These are phyloP conservation scores for Salvelinus namaycush DNA, from an alignment of 2,113 vertebrate genomes.

Conservation along the genomic window DNA sequence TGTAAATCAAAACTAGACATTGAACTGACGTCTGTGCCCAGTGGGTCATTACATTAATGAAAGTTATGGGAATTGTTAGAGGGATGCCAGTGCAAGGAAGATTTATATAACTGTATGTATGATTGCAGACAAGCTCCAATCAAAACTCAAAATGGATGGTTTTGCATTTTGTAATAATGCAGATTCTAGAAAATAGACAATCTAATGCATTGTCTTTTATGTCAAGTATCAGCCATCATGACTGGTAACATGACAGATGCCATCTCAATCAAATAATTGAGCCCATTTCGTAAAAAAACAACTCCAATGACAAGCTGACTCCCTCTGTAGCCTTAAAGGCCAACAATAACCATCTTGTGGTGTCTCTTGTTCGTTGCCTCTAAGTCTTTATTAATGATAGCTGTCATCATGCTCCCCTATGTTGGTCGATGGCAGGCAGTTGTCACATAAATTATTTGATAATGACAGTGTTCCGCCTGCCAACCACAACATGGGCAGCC, in stretches of 20 bases:
- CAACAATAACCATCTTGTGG: neutral
- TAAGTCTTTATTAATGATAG: slow-evolving; percentile 10
- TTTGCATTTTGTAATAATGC: neutral
- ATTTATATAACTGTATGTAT: neutral
- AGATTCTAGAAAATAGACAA: neutral
- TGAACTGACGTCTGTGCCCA: no score
- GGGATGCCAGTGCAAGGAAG: neutral
- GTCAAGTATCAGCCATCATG: neutral
- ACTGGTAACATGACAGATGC: no score
- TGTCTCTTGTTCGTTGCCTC: neutral
- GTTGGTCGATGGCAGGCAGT: slow-evolving; percentile 2
- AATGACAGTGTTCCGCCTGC: slow-evolving; percentile 4
- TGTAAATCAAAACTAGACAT: no score
- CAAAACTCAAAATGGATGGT: neutral
- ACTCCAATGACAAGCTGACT: neutral
- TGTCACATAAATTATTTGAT: slow-evolving; percentile 13
- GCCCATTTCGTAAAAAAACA: neutral
- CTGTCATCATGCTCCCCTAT: slow-evolving; percentile 19
- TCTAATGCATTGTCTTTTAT: neutral
- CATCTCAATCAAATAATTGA: no score
- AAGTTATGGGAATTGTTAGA: neutral
- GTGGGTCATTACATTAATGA: neutral
- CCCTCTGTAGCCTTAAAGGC: no score
- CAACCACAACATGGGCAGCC: slow-evolving; percentile 6
- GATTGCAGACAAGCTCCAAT: neutral